These are phyloP conservation scores for Lamellibrachia satsuma DNA, from an alignment of 2,888 invertebrate genomes.

Conservation along the genomic window DNA sequence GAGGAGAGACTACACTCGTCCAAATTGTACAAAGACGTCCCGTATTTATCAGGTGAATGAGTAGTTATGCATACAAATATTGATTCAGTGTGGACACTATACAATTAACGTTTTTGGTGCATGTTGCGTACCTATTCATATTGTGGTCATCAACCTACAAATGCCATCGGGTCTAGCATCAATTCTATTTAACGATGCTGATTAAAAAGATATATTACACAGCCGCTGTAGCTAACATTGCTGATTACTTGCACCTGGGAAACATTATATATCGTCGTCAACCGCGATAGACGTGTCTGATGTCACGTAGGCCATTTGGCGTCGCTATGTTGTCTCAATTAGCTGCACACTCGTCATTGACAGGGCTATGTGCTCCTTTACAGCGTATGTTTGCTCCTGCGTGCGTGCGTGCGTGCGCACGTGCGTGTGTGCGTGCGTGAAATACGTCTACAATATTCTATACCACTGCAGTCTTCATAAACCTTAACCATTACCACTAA, in stretches of 20 bases:
- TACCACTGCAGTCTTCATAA: too few relatives aligned
- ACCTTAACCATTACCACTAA: too few relatives aligned
- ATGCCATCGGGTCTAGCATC: neutral
- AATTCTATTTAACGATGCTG: neutral
- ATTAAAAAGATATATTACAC: conserved; percentile 5
- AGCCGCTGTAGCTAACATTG: neutral
- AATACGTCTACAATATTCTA: too few relatives aligned
- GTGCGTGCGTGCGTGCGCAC: too few relatives aligned
- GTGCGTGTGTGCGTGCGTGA: neutral
- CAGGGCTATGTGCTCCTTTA: neutral
- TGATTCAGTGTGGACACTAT: neutral
- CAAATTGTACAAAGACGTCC: too few relatives aligned
- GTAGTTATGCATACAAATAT: neutral
- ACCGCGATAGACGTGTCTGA: neutral
- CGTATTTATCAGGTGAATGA: too few relatives aligned
- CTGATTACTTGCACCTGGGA: conserved; percentile 11
- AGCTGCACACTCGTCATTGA: neutral
- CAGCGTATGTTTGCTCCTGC: too few relatives aligned
- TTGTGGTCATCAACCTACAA: neutral
- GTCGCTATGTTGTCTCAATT: neutral
- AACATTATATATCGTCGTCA: neutral
- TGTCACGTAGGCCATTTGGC: neutral
- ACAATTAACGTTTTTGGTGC: neutral
- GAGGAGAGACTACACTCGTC: neutral
- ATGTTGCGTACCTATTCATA: neutral